Evolutionary conservation across 92 coral and sea anemone genomes (phyloP), one percentile per base, ranked within the genome.

Genomic region (Isaurus tuberculatus): DNA sequence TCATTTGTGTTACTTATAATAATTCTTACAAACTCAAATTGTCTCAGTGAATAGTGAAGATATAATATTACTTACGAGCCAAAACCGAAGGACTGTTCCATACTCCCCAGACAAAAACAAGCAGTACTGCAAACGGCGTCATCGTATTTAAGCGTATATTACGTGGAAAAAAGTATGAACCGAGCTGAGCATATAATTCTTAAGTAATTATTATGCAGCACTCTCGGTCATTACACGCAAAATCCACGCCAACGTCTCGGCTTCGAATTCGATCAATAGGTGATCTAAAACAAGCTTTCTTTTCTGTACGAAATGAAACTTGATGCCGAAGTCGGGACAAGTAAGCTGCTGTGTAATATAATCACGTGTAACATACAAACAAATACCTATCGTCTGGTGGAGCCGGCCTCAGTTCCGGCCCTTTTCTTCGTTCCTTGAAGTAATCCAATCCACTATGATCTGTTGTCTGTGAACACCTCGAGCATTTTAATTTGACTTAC

Each of bases 331-430:
- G 70, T 58, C 22, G 9, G 53, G 36, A 77, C 34, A 67, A 77
- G 70, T 58, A 70, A 77, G 14, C 70, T 57, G 69, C 82, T 77
- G 82, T 77, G 82, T 77, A 77, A 77, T 55, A 20, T 77, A 77
- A 77, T 77, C 82, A 77, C 82, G 69, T 77, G 82, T 58, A 23
- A 55, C 82, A 58, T 26, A 75, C 81, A 77, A 77, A 58, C 40
- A 58, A 77, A 77, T 77, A 77, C 70, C 82, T 77, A 57, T 77
- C 82, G 82, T 77, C 82, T 77, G 82, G 82, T 58, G 31, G 69
- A 31, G 58, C 78, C 19, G 77, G 51, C 17, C 14, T 77, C 55
- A 77, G 28, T 20, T 61, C 82, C 19, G 70, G 82, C 53, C 27
- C 60, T n/a, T 77, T 40, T 34, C 11, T 32, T 34, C 20, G 15